Evolutionary conservation across 2,797 vertebrate species (phyloP).

Genomic region (Microcaecilia unicolor): DNA sequence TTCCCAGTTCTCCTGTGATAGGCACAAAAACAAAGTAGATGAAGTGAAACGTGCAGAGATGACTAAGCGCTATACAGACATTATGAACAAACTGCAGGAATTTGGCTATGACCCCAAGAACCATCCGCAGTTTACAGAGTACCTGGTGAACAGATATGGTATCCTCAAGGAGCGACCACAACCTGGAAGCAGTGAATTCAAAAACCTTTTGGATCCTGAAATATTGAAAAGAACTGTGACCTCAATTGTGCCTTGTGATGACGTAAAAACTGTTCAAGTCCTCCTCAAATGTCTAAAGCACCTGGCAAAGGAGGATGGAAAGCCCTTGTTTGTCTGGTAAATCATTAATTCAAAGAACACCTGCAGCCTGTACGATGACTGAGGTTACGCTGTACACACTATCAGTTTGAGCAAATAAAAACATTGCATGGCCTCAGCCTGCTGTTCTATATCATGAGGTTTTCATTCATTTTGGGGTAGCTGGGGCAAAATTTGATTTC

Average conservation of each 20-base stretch:
- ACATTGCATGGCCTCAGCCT: no score
- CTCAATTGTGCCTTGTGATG: conserved; percentile 8
- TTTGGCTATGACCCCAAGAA: conserved; percentile 33
- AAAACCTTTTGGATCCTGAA: conserved; percentile 16
- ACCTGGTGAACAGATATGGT: conserved; percentile 50
- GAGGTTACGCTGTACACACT: no score
- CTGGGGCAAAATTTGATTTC: no score
- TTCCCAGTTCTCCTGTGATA: conserved; percentile 44
- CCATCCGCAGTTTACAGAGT: conserved; percentile 43
- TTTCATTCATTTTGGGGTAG: no score
- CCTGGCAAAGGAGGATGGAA: conserved; percentile 35
- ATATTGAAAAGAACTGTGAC: conserved; percentile 20
- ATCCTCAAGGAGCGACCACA: conserved; percentile 31
- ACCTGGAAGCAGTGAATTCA: neutral
- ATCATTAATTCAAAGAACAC: no score
- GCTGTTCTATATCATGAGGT: no score
- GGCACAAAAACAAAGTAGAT: conserved; percentile 40
- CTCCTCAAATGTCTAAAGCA: conserved; percentile 40
- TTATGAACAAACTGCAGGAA: conserved; percentile 27
- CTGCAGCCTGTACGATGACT: no score
- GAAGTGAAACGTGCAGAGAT: conserved; percentile 25
- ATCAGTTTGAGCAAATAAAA: no score
- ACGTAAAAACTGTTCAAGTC: conserved; percentile 41
- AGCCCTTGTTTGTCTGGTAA: conserved; percentile 36
- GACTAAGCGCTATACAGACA: conserved; percentile 17